Evolutionary conservation across 2,797 vertebrate species (phyloP), one percentile per base, ranked within the genome.

Genomic region (Alosa sapidissima): DNA sequence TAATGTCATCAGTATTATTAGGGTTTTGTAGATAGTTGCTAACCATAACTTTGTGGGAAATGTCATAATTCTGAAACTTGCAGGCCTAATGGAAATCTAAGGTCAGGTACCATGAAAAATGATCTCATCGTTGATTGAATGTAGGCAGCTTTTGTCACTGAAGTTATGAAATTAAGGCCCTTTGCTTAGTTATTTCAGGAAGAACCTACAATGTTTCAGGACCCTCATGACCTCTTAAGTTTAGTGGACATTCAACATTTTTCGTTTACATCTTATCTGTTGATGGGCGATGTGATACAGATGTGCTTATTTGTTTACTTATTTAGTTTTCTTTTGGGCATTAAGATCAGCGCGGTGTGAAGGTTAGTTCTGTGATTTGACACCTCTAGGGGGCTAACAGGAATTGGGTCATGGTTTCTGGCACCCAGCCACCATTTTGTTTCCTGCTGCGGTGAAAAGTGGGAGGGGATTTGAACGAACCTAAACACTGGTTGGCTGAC

Each of bases 371-470:
- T 78, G 72, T 45, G 72, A 78, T 21, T 41, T 45, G 72, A 78
- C 41, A 78, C 72, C 72, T 78, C 36, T 16, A 16, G 28, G 41
- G 41, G 41, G 36, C 72, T 21, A 21, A 21, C 13, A 78, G 72
- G 72, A 78, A 78, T 78, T 78, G 72, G 72, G 72, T 78, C 72
- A 78, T 47, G 72, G 72, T 78, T 78, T 78, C 72, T 78, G 72
- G 72, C 41, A 78, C 36, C 72, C 7, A 5, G 72, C 72, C 72
- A 45, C 41, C 72, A 78, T 78, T 78, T 78, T 78, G 72, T 47
- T 78, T 78, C 41, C 72, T 78, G 36, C 16, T 47, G 72, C 45
- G 36, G 41, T 21, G 72, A 41, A 47, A 14, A 3, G 72, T 78
- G 72, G 72, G 72, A 47, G 41, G 72, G 13, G 41, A 21, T 78